A percentile compares a stretch with the other conserved stretches of the same genome.
Conservation (phyloP, 2,113 vertebrate genomes). For the Oxyruncus cristatus region DNA sequence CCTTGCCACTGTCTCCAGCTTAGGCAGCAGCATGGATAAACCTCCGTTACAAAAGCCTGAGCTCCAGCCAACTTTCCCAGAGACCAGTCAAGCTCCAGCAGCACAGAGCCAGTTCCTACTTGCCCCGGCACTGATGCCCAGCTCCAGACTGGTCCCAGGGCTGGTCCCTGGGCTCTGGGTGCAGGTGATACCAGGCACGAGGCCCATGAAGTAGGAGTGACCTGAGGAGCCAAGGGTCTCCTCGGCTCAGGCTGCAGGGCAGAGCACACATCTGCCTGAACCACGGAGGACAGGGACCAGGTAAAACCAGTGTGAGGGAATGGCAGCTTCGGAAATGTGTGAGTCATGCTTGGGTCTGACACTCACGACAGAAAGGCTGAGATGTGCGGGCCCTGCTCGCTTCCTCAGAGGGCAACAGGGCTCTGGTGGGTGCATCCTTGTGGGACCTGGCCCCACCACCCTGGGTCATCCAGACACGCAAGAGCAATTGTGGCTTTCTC, state of each 20-base stretch:
- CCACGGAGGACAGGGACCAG: background rate
- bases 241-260: background rate
- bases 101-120: background rate
- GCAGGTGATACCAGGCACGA: background rate
- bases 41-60: background rate
- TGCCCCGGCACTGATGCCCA: rapidly evolving
- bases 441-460: rapidly evolving
- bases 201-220: background rate
- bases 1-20: background rate
- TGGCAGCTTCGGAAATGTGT: background rate
- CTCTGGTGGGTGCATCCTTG: background rate
- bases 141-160: background rate
- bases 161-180: background rate
- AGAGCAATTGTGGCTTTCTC: background rate
- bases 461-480: background rate
- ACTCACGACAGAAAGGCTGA: background rate
- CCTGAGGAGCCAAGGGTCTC: background rate
- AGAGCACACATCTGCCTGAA: rapidly evolving
- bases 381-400: background rate
- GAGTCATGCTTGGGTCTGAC: background rate
- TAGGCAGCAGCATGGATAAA: background rate
- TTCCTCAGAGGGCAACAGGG: rapidly evolving
- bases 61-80: background rate
- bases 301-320: rapidly evolving
- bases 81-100: background rate